Conservation (phyloP, 2,888 invertebrate species). For the Noctua janthe region DNA sequence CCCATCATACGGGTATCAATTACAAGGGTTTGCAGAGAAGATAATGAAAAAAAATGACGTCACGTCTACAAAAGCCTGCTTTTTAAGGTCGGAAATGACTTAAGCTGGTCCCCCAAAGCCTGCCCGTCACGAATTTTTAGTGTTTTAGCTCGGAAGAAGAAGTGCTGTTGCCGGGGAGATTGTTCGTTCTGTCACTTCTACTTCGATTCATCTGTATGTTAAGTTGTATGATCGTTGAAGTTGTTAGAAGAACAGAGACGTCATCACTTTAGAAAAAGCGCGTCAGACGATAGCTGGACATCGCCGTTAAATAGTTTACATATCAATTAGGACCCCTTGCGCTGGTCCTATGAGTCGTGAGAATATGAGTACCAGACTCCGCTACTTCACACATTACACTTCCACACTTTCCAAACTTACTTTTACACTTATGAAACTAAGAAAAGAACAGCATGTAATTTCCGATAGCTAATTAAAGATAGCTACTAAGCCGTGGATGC, state of each 20-base stretch:
- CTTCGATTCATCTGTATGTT: not conserved
- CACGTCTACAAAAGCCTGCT: too few relatives aligned
- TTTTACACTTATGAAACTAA: not conserved
- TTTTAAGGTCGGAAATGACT: too few relatives aligned
- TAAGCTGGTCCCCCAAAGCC: too few relatives aligned
- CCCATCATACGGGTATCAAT: too few relatives aligned
- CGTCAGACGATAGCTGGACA: not conserved
- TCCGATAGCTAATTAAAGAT: conserved; percentile 14
- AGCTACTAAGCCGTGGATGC: not conserved
- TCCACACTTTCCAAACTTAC: too few relatives aligned
- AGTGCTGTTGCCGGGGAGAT: too few relatives aligned
- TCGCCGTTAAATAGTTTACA: not conserved
- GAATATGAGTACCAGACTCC: not conserved
- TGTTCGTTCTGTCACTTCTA: not conserved
- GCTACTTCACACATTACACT: too few relatives aligned
- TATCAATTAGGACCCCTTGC: not conserved
- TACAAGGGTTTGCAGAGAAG: too few relatives aligned
- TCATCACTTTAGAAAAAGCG: not conserved
- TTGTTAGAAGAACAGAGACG: not conserved
- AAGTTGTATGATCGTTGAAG: not conserved
- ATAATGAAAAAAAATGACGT: too few relatives aligned
- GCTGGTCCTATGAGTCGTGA: not conserved
- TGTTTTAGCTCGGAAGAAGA: too few relatives aligned
- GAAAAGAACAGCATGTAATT: not conserved
- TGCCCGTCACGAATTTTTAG: too few relatives aligned